These are phyloP conservation scores for Gila orcuttii DNA, from an alignment of 2,113 vertebrate species.

Conservation along the genomic window DNA sequence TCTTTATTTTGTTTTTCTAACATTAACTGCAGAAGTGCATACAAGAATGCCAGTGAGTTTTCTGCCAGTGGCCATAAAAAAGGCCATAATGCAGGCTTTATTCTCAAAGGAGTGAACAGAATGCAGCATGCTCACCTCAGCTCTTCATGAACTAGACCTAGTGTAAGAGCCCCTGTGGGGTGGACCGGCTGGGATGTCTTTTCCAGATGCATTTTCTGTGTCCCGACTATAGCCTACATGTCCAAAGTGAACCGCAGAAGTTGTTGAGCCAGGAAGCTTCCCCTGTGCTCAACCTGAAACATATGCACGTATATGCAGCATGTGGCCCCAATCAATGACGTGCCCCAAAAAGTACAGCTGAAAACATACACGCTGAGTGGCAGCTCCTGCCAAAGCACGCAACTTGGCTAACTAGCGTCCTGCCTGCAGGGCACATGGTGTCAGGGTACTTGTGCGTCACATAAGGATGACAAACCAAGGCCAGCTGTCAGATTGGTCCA, in stretches of 20 bases:
- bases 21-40: conserved; percentile 1
- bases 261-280: conserved; percentile 43
- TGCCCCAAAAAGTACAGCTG: conserved; percentile 31
- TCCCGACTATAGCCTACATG: conserved; percentile 27
- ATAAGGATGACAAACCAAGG: background rate
- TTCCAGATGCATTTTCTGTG: conserved; percentile 52
- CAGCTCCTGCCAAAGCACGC: conserved; percentile 39
- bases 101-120: conserved; percentile 45
- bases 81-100: conserved; percentile 20
- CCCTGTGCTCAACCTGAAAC: conserved; percentile 49
- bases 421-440: conserved; percentile 1
- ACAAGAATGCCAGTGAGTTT: conserved; percentile 16
- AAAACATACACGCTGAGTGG: conserved; percentile 11
- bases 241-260: conserved; percentile 16
- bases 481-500: conserved; percentile 36
- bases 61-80: conserved; percentile 17
- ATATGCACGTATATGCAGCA: conserved; percentile 43
- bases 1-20: conserved; percentile 8
- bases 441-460: conserved; percentile 6
- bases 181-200: conserved; percentile 51
- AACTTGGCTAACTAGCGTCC: conserved; percentile 25
- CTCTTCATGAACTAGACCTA: conserved; percentile 36
- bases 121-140: conserved; percentile 29
- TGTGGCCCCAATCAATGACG: conserved; percentile 44
- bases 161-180: conserved; percentile 44